phyloP scores from a whole-genome alignment of 2,888 invertebrate species.

The Heliconius ethilla region DNA sequence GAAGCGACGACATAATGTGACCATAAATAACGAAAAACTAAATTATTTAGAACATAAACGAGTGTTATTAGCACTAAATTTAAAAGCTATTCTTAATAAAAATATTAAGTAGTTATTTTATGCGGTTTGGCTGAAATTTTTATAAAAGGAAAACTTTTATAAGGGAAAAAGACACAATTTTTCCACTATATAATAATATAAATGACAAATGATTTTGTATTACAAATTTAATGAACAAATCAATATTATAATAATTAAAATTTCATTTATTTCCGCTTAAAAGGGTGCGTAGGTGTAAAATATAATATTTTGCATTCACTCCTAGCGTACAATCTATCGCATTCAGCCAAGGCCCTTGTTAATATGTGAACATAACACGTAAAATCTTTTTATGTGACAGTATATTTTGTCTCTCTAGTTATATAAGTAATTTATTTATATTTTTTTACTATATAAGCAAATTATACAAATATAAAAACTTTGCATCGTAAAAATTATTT shows the following conservation, averaged over 20 bases:
- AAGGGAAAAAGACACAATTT: no score
- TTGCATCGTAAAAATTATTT: neutral
- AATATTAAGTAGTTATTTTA: slow-evolving; percentile 18
- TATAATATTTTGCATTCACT: slow-evolving; percentile 29
- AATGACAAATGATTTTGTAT: neutral
- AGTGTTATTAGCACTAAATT: slow-evolving; percentile 34
- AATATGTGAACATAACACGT: slow-evolving; percentile 20
- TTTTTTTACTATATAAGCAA: no score
- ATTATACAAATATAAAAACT: no score
- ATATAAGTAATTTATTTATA: neutral
- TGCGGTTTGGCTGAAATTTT: slow-evolving; percentile 9
- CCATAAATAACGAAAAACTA: slow-evolving; percentile 49
- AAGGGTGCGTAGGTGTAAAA: slow-evolving; percentile 20
- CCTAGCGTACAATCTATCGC: slow-evolving; percentile 39
- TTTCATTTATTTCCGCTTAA: neutral
- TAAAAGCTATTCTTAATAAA: slow-evolving; percentile 18
- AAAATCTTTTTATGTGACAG: slow-evolving; percentile 1
- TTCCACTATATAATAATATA: no score
- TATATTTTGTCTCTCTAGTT: neutral
- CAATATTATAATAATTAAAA: neutral
- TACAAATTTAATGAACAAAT: neutral
- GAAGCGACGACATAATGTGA: slow-evolving; percentile 47
- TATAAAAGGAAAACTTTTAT: neutral
- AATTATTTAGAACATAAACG: slow-evolving; percentile 22
- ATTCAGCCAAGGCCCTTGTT: slow-evolving; percentile 33